A percentile compares a stretch with the other conserved stretches of the same genome.
These are phyloP conservation scores for Numida meleagris DNA, from an alignment of 2,113 vertebrate species.

Conservation along the genomic window DNA sequence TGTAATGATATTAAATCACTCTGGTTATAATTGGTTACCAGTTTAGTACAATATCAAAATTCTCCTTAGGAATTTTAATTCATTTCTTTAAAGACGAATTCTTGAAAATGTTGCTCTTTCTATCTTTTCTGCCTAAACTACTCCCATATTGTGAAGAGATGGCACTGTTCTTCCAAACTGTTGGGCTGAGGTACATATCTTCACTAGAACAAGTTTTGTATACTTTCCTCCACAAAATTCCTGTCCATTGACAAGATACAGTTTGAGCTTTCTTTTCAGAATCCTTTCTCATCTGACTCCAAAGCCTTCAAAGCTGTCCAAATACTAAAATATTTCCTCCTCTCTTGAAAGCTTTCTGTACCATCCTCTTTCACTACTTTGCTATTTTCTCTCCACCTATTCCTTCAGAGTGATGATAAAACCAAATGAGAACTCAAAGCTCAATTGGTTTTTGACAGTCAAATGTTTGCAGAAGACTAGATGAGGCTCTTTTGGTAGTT, in stretches of 20 bases:
- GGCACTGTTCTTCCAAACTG: neutral
- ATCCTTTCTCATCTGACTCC: neutral
- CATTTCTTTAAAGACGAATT: neutral
- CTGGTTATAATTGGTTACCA: neutral
- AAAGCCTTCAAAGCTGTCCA: neutral
- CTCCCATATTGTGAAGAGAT: neutral
- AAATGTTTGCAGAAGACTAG: slow-evolving; percentile 24
- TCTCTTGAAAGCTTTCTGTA: neutral
- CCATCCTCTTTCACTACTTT: neutral
- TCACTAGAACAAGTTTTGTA: neutral
- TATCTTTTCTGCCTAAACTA: neutral
- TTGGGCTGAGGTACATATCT: neutral
- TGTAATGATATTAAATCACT: neutral
- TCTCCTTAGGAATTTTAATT: neutral
- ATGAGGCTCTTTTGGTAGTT: neutral
- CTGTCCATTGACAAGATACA: accelerated
- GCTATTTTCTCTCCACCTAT: neutral
- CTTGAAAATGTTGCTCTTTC: neutral
- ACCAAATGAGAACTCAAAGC: slow-evolving; percentile 11
- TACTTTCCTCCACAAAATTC: neutral
- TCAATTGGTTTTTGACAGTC: neutral
- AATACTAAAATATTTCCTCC: neutral
- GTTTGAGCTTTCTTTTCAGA: neutral
- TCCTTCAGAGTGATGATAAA: slow-evolving; percentile 1
- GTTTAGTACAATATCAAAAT: neutral